Conservation (phyloP, 1,140 invertebrate species). For the Diuraphis noxia region DNA sequence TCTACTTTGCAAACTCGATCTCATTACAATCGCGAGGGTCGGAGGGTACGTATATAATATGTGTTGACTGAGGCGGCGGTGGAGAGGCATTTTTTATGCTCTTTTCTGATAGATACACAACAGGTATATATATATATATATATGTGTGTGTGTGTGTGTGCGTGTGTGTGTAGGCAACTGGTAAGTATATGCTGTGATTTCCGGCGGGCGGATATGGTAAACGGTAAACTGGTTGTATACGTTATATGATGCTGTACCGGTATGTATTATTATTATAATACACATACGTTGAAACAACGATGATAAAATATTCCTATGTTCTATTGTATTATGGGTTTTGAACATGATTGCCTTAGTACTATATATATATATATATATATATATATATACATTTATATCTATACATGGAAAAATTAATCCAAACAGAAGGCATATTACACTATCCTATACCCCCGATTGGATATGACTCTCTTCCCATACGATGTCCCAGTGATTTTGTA, state of each 20-base stretch:
- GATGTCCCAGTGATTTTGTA: no score
- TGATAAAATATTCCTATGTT: background rate
- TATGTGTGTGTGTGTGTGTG: no score
- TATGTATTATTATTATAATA: background rate
- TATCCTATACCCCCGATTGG: no score
- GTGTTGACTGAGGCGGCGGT: no score
- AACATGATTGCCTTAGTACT: background rate
- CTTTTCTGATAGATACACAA: background rate
- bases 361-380: background rate
- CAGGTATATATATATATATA: background rate
- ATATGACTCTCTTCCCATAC: no score
- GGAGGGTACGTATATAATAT: background rate
- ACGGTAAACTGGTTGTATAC: constrained; percentile 50
- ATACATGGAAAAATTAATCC: no score
- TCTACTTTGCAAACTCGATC: constrained; percentile 43
- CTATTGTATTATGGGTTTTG: background rate
- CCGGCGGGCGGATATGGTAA: constrained; percentile 53
- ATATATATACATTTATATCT: background rate
- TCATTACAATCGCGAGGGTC: constrained; percentile 30
- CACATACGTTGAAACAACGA: background rate
- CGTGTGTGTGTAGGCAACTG: no score
- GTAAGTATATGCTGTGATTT: constrained; percentile 15
- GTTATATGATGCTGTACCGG: background rate
- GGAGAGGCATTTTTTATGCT: constrained; percentile 26
- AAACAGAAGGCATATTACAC: no score